Percentiles rank a stretch among this genome's conserved stretches.
Evolutionary conservation across 2,113 vertebrate genomes (phyloP).

Genomic region (Excalfactoria chinensis): DNA sequence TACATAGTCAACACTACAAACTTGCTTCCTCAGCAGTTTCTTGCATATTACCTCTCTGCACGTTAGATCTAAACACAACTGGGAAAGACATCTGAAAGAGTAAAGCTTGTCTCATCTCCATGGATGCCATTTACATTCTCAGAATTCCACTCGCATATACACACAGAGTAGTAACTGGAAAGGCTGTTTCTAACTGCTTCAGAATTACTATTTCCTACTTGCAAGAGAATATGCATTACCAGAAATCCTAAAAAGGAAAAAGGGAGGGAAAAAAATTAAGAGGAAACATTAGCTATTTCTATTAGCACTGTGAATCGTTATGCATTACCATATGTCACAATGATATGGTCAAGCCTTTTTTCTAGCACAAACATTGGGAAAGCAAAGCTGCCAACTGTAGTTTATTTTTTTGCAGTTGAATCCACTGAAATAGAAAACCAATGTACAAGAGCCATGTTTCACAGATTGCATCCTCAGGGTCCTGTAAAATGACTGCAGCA

Average conservation of each 20-base stretch:
- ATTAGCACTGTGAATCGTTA: background rate
- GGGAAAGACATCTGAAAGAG: background rate
- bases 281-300: background rate
- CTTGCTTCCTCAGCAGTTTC: background rate
- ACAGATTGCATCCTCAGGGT: constrained; percentile 42
- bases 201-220: background rate
- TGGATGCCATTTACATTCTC: background rate
- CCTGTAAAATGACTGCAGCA: constrained; percentile 7
- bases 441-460: background rate
- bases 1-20: background rate
- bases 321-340: background rate
- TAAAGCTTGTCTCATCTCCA: background rate
- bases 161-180: background rate
- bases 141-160: background rate
- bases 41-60: background rate
- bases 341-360: background rate
- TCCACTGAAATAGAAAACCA: constrained; percentile 28
- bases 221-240: background rate
- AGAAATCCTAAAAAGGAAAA: background rate
- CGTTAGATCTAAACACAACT: background rate
- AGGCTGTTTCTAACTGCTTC: background rate
- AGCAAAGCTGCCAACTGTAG: constrained; percentile 29
- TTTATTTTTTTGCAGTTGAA: constrained; percentile 13
- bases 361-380: constrained; percentile 25
- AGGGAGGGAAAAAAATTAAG: background rate